These are phyloP conservation scores for Drosophila fuyamai DNA, from an alignment of 1,140 invertebrate species.

Conservation along the genomic window DNA sequence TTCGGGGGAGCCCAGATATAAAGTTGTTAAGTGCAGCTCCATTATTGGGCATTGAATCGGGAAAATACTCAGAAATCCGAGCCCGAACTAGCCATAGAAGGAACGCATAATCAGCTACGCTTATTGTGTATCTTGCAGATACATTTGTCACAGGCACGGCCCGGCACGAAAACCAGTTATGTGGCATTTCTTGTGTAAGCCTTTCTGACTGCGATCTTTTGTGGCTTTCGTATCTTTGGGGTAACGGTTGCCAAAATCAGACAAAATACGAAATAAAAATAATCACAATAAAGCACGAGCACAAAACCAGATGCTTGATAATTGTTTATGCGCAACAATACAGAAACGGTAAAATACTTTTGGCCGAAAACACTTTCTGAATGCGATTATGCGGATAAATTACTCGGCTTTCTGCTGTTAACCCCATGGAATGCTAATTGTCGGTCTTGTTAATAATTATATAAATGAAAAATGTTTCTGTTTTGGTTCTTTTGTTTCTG, in stretches of 20 bases:
- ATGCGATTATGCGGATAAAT: conserved; percentile 47
- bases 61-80: conserved; percentile 10
- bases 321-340: conserved; percentile 38
- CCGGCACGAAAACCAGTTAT: conserved; percentile 44
- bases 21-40: conserved; percentile 1
- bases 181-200: conserved; percentile 50
- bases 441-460: conserved; percentile 39
- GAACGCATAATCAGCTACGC: conserved; percentile 28
- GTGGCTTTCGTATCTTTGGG: conserved; percentile 27
- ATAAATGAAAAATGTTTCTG: conserved; percentile 48
- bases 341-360: conserved; percentile 16
- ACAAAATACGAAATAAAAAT: conserved; percentile 21
- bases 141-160: conserved; percentile 44
- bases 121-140: conserved; percentile 45
- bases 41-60: neutral
- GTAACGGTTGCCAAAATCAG: conserved; percentile 29
- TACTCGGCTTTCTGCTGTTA: conserved; percentile 39
- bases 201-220: conserved; percentile 35
- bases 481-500: conserved; percentile 24
- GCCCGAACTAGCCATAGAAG: conserved; percentile 27
- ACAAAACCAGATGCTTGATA: conserved; percentile 48
- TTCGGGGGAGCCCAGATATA: neutral
- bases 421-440: conserved; percentile 46
- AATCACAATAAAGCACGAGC: conserved; percentile 36
- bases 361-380: conserved; percentile 27